phyloP scores from a whole-genome alignment of 2,797 vertebrate genomes.

The Hippocampus kuda region DNA sequence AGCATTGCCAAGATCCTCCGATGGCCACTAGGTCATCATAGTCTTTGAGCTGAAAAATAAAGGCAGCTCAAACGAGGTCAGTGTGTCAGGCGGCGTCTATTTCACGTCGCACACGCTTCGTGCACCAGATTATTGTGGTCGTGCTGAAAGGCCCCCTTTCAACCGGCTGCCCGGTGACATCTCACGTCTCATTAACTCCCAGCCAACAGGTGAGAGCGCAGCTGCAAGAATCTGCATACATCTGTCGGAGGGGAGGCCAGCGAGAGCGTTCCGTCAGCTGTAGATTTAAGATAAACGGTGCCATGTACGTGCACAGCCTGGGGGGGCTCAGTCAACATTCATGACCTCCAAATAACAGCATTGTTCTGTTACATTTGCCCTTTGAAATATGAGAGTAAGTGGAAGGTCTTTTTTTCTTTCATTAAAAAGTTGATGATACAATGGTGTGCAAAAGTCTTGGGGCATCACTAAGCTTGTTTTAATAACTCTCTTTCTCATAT shows the following conservation, averaged over 20 bases:
- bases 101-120: constrained; percentile 17
- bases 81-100: constrained; percentile 26
- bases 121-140: constrained; percentile 11
- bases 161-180: constrained; percentile 25
- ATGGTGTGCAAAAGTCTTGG: neutral
- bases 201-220: constrained; percentile 59
- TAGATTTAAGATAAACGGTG: constrained; percentile 15
- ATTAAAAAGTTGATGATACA: neutral
- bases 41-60: constrained; percentile 15
- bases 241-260: constrained; percentile 1
- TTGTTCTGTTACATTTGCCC: neutral
- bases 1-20: neutral
- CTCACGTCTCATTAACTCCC: constrained; percentile 50
- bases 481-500: neutral
- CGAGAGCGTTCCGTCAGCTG: constrained; percentile 14
- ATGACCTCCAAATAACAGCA: constrained; percentile 1
- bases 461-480: neutral
- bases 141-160: constrained; percentile 18
- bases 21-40: constrained; percentile 16
- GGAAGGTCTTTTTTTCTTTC: neutral
- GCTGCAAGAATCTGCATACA: constrained; percentile 52
- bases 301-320: neutral
- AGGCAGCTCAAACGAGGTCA: constrained; percentile 42
- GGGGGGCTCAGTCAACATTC: neutral
- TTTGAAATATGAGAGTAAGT: neutral